Evolutionary conservation across 2,888 invertebrate species (phyloP), one percentile per base, ranked within the genome.

Genomic region (Syrphus vitripennis): DNA sequence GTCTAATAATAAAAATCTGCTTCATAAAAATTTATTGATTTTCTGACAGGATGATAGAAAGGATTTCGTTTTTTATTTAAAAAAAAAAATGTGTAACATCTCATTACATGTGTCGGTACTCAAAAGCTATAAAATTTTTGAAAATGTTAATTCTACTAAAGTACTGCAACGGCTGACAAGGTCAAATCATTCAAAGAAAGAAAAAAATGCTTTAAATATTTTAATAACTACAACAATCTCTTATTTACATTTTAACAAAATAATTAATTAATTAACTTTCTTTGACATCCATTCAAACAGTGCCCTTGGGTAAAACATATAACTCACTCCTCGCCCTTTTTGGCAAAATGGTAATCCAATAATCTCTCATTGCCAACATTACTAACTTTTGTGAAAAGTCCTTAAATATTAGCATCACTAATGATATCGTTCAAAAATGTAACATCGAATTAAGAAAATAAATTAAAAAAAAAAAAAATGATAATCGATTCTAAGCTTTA

Each of bases 391-490:
- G 24, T 26, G 16, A 21, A 42, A 63, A 42, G 42, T 42, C 26
- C 24, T 63, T 29, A 26, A 16, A 42, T 42, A 63, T 42, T 63
- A 63, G 16, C 42, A 63, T 63, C 24, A 26, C 26, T 63, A 63
- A 63, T 34, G 7, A 14, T 5, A 19, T 42, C 42, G 16, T 12
- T 63, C 40, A 42, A 63, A 63, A 42, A 42, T 63, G 42, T 26
- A 16, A 42, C 40, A 29, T 42, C 16, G 26, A 16, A 42, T 63
- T 29, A 29, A 29, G 24, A 16, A 63, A 63, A 12, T 10, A 12
- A 19, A 6, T 19, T 19, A 34, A 4, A 19, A 19, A 31, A 19
- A 45, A 19, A 16, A 26, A 7, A 3, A 24, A 34, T 21, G 45
- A 65, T 29, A 29, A 65, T 45, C 65, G 45, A 65, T 19, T 45